phyloP scores from a whole-genome alignment of 2,113 vertebrate genomes.

The Oceanodroma tethys region DNA sequence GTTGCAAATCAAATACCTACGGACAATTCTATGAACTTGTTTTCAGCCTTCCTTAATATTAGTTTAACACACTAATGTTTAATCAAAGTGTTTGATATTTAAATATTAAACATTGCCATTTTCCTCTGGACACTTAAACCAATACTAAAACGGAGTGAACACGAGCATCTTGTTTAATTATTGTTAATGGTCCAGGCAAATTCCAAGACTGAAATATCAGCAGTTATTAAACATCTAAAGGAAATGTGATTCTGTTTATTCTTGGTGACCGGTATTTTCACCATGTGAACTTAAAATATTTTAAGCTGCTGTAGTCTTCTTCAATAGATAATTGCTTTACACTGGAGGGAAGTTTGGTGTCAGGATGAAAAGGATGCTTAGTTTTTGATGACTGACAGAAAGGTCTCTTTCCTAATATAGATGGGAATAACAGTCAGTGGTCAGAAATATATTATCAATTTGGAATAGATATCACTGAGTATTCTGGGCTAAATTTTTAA shows the following conservation, averaged over 20 bases:
- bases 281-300: neutral
- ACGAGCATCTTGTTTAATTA: neutral
- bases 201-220: neutral
- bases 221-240: neutral
- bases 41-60: constrained; percentile 6
- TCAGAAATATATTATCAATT: neutral
- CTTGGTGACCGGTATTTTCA: neutral
- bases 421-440: neutral
- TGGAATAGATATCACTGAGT: neutral
- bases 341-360: neutral
- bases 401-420: neutral
- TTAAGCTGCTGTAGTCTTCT: neutral
- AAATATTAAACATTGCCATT: constrained; percentile 30
- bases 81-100: constrained; percentile 32
- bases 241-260: neutral
- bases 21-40: neutral
- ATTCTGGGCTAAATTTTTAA: neutral
- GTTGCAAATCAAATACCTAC: neutral
- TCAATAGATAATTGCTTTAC: neutral
- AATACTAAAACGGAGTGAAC: constrained; percentile 31
- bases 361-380: neutral
- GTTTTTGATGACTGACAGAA: neutral
- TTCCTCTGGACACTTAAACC: constrained; percentile 4
- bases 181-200: neutral
- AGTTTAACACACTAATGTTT: constrained; percentile 20